Conservation (phyloP, 1,140 invertebrate species). For the Maniola jurtina region DNA sequence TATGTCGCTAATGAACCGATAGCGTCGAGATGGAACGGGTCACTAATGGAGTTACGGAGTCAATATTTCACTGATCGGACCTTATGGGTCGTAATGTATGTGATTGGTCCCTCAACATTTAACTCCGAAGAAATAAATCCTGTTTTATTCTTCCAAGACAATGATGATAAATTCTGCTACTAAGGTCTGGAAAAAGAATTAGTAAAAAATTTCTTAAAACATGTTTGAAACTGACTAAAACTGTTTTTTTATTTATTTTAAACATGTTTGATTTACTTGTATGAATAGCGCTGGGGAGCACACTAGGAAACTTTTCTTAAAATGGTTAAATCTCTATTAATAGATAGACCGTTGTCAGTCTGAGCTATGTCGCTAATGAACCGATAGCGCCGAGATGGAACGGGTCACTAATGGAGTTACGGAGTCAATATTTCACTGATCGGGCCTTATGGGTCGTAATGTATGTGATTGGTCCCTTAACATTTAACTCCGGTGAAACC, state of each 20-base stretch:
- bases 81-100: slow-evolving; percentile 39
- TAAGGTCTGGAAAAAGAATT: too few species aligned
- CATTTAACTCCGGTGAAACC: slow-evolving; percentile 27
- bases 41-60: slow-evolving; percentile 61
- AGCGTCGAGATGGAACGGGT: slow-evolving; percentile 51
- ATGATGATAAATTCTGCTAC: too few species aligned
- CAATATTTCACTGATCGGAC: slow-evolving; percentile 57
- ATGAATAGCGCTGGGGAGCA: too few species aligned
- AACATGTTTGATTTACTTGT: too few species aligned
- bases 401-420: slow-evolving; percentile 58
- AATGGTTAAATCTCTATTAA: neutral
- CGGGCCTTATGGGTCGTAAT: slow-evolving; percentile 41
- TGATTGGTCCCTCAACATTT: slow-evolving; percentile 56
- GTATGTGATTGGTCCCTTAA: slow-evolving; percentile 55
- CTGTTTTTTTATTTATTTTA: too few species aligned
- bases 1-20: slow-evolving; percentile 50
- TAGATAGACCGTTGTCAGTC: slow-evolving; percentile 16
- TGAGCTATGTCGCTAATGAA: too few species aligned
- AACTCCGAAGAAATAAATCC: slow-evolving; percentile 21
- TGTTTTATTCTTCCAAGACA: neutral
- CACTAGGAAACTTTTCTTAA: too few species aligned
- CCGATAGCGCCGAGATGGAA: slow-evolving; percentile 52
- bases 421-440: slow-evolving; percentile 63
- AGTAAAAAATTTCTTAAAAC: too few species aligned
- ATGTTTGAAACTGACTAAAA: too few species aligned